Evolutionary conservation across 2,113 vertebrate genomes (phyloP).

Genomic region (Myotis brandtii): DNA sequence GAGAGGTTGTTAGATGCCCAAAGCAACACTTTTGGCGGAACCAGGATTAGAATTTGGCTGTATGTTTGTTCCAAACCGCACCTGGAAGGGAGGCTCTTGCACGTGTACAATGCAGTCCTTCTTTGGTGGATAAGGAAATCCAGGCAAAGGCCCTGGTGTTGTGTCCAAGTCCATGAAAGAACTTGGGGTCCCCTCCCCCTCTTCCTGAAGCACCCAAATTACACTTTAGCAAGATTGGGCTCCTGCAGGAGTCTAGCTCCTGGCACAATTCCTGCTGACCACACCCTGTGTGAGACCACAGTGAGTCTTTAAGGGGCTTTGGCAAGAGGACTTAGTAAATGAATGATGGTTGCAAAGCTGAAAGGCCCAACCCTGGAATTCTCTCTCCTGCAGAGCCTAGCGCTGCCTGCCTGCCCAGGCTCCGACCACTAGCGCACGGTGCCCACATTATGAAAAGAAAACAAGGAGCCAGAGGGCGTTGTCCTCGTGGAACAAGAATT

Average conservation of each 20-base stretch:
- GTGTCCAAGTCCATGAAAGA: background rate
- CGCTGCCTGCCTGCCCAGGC: background rate
- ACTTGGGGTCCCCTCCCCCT: constrained; percentile 1
- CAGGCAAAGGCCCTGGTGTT: background rate
- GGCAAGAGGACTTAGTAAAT: constrained; percentile 27
- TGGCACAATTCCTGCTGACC: constrained; percentile 35
- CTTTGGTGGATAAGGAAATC: background rate
- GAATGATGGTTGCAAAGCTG: background rate
- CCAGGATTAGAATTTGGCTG: background rate
- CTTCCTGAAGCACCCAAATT: background rate
- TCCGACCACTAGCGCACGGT: background rate
- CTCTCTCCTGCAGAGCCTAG: background rate
- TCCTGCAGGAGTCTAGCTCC: background rate
- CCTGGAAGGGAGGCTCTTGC: background rate
- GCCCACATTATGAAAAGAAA: constrained; percentile 58
- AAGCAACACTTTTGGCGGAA: background rate
- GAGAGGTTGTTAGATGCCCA: background rate
- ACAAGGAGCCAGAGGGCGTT: constrained; percentile 42
- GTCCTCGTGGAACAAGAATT: constrained; percentile 64
- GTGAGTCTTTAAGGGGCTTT: background rate
- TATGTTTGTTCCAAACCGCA: background rate
- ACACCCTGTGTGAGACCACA: constrained; percentile 43
- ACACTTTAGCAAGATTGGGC: background rate
- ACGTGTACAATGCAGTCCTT: background rate
- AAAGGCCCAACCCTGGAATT: constrained; percentile 20